phyloP scores from a whole-genome alignment of 2,888 invertebrate genomes.

The Drosophila fungiperda region DNA sequence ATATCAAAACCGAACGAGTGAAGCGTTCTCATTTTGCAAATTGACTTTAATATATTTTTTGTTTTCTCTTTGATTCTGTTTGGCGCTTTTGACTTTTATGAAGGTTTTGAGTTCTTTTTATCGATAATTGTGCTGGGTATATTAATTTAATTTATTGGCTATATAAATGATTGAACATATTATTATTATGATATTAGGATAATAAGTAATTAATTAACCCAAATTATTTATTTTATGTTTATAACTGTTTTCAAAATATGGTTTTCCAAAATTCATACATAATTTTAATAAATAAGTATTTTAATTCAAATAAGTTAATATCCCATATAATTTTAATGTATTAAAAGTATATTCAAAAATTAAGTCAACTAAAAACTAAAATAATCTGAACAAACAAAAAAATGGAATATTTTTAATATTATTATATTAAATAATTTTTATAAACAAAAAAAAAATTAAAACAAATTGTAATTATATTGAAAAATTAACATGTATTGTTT shows the following conservation, averaged over 20 bases:
- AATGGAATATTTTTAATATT: neutral
- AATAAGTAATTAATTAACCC: neutral
- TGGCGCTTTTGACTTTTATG: conserved; percentile 44
- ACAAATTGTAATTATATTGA: neutral
- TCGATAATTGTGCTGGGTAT: conserved; percentile 46
- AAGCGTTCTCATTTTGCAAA: conserved; percentile 81
- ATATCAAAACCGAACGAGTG: conserved; percentile 75
- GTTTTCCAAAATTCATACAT: neutral
- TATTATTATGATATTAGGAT: neutral
- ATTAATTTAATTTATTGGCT: conserved; percentile 30
- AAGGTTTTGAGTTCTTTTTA: conserved; percentile 60
- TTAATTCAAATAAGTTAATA: neutral
- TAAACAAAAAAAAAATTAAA: neutral
- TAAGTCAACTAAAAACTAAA: neutral
- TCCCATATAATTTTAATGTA: neutral
- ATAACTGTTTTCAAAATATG: neutral
- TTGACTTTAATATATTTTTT: conserved; percentile 75
- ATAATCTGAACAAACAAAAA: too few species aligned
- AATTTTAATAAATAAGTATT: neutral
- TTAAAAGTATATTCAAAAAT: neutral
- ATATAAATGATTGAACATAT: neutral
- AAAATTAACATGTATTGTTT: neutral
- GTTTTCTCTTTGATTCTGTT: conserved; percentile 41
- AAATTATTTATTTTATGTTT: neutral
- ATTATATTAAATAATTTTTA: neutral